Evolutionary conservation across 2,113 vertebrate genomes (phyloP).

Genomic region (Tautogolabrus adspersus): DNA sequence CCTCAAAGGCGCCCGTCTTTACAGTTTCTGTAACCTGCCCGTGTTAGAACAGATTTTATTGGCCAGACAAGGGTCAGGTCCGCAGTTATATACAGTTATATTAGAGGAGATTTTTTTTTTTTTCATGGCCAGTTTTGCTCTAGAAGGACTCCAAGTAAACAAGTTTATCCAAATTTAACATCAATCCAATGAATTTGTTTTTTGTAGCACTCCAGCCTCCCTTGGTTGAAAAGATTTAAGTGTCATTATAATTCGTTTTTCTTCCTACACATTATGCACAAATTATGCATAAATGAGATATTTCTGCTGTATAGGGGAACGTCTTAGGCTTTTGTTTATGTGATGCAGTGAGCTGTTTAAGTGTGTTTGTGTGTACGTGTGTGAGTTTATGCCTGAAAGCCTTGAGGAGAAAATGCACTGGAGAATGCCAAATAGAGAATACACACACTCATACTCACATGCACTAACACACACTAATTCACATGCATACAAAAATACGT

Average conservation of each 20-base stretch:
- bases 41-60: too few relatives aligned
- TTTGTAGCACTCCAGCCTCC: neutral
- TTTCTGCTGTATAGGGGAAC: neutral
- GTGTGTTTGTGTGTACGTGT: neutral
- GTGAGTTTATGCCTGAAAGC: constrained; percentile 3
- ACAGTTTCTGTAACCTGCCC: too few relatives aligned
- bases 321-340: constrained; percentile 12
- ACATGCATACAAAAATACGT: constrained; percentile 33
- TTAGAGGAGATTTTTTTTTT: too few relatives aligned
- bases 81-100: too few relatives aligned
- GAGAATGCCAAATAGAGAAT: constrained; percentile 4
- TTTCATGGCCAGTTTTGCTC: too few relatives aligned
- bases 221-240: too few relatives aligned
- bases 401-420: constrained; percentile 24
- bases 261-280: constrained; percentile 22
- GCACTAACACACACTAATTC: constrained; percentile 24
- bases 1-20: too few relatives aligned
- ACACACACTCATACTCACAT: constrained; percentile 13
- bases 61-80: too few relatives aligned
- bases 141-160: too few relatives aligned
- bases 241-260: neutral
- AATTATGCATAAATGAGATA: constrained; percentile 2
- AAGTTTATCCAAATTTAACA: too few relatives aligned
- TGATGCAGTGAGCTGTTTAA: neutral
- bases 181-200: too few relatives aligned